Evolutionary conservation across 2,888 invertebrate species (phyloP), one percentile per base, ranked within the genome.

Genomic region (Arctia plantaginis): DNA sequence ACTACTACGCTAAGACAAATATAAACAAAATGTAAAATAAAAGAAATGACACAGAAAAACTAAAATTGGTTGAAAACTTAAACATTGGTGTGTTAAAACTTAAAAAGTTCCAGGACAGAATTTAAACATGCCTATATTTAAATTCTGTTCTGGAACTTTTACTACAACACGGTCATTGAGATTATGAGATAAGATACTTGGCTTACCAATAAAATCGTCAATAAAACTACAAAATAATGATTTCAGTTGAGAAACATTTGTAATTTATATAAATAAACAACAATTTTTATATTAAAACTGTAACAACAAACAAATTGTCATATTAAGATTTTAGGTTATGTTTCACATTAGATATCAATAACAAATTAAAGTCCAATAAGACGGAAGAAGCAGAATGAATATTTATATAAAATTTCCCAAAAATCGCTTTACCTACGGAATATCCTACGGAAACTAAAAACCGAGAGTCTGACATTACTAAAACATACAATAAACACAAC

Each of bases 241-340:
- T 47, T 47, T 67, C 20, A 20, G 23, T 33, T 33, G 30, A 6
- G 18, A 30, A 30, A 62, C 4, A 18, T 62, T 0, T 4, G 15
- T 27, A 15, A 62, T 62, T 30, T 18, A 62, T 30, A 12, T 30
- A 6, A 18, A 27, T 62, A 30, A 30, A 30, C 18, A 30, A 62
- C 30, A 6, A 62, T 62, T 62, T 62, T 15, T 8, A 0, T 18
- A 18, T 0, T 7, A 62, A 18, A 62, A 62, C 30, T 30, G n/a
- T 33, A 44, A 71, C 30, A 62, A 47, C 44, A 18, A n/a, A 20
- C 20, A n/a, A 6, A 18, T 18, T 33, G 23, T 64, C 44, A n/a
- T 8, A 62, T 1, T 62, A 62, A 44, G 12, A 2, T 67, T 68
- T 51, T 27, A 73, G 73, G 73, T 73, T 73, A 73, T 73, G 73